phyloP scores from a whole-genome alignment of 30 jellyfish, hydroid and myxozoan genomes.

The Turritopsis rubra region DNA sequence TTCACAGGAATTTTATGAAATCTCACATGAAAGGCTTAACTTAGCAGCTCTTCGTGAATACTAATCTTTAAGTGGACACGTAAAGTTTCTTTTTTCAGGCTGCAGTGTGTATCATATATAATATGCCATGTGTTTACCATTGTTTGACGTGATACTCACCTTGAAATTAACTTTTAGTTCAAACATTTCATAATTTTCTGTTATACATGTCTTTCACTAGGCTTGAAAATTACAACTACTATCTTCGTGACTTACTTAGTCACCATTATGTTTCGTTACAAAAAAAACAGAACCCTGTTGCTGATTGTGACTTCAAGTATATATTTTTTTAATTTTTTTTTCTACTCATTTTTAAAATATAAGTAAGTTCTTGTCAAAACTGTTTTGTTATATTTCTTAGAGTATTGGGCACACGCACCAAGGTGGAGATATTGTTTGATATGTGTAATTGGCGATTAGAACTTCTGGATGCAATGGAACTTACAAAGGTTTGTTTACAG shows the following conservation, averaged over 20 bases:
- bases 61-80: no score
- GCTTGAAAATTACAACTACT: slow-evolving; percentile 54
- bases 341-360: background rate
- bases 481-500: slow-evolving; percentile 53
- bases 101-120: no score
- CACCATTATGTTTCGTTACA: slow-evolving; percentile 55
- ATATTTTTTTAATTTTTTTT: background rate
- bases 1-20: no score
- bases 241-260: slow-evolving; percentile 71
- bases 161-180: no score
- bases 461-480: slow-evolving; percentile 77
- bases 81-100: no score
- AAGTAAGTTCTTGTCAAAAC: background rate
- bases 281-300: slow-evolving; percentile 67
- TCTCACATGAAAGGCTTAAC: no score
- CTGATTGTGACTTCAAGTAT: slow-evolving; percentile 64
- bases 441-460: slow-evolving; percentile 94
- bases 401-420: slow-evolving; percentile 46
- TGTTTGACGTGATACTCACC: no score
- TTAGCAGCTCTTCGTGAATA: no score
- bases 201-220: slow-evolving; percentile 42
- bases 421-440: slow-evolving; percentile 62
- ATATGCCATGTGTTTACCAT: no score
- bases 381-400: slow-evolving; percentile 25
- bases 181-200: background rate